Evolutionary conservation across 2,888 invertebrate species (phyloP), one percentile per base, ranked within the genome.

Genomic region (Dasysyrphus albostriatus): DNA sequence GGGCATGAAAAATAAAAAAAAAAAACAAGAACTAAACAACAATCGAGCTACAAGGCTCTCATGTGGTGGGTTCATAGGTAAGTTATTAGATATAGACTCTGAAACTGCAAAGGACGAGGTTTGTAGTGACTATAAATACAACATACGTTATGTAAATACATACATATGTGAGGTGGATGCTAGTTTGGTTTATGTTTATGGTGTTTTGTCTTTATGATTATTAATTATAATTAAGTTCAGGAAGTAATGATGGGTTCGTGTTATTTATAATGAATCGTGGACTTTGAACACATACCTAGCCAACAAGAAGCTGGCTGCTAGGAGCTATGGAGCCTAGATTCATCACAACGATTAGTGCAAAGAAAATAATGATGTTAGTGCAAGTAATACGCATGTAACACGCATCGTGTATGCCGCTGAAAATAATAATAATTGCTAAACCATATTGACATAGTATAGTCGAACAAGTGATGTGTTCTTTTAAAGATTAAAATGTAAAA

Each of bases 181-280:
- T 82, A 47, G 69, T 59, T 65, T 37, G 16, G 82, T 69, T 78
- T 77, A 80, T 82, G 63, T 73, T 82, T 70, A 74, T 82, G 85
- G 74, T 82, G 77, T 75, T 87, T 77, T 87, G 74, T 78, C 78
- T 83, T 87, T 78, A 78, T 74, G 82, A 82, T 83, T 83, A 87
- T 87, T 83, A 87, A 87, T 85, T 85, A 85, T 82, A 85, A 85
- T 85, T 85, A 85, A 85, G 81, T 77, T 84, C 72, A 73, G 84
- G 80, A 84, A 84, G 80, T 80, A 84, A 84, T 84, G 74, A 84
- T 69, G 73, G 69, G 73, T 85, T 85, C 82, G 82, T 85, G 81
- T 73, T 82, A 56, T 82, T 70, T 70, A 47, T 67, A 80, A 74
- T 70, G 65, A 75, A 76, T 84, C 42, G 70, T 19, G 39, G 67